Percentiles rank a stretch among this genome's conserved stretches.
Conservation (phyloP, 35 echinoderm and acorn worm species). For the Holothuria glaberrima region DNA sequence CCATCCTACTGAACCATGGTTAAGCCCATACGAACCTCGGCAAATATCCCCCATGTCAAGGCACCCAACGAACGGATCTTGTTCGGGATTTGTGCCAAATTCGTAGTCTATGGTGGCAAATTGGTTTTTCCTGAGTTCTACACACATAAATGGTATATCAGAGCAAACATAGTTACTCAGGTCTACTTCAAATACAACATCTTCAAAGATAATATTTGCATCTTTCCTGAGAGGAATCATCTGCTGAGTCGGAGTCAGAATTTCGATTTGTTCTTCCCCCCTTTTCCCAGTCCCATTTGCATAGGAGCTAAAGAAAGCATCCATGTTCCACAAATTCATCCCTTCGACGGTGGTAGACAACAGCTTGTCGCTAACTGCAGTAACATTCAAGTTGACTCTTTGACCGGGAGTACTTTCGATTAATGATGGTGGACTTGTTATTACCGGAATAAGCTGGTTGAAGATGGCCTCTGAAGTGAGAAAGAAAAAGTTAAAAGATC, state of each 20-base stretch:
- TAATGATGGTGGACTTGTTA: not conserved
- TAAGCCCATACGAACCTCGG: constrained; percentile 5
- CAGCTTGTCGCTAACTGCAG: not conserved
- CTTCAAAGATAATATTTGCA: not conserved
- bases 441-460: not conserved
- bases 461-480: constrained; percentile 19
- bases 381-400: constrained; percentile 26
- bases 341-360: constrained; percentile 4
- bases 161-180: not conserved
- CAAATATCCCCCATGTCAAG: constrained; percentile 17
- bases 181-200: constrained; percentile 44
- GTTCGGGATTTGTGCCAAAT: constrained; percentile 44
- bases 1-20: too few relatives aligned
- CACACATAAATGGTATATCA: constrained; percentile 50
- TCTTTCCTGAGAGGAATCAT: constrained; percentile 18
- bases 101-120: constrained; percentile 4
- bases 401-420: constrained; percentile 37
- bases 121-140: constrained; percentile 35
- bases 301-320: constrained; percentile 17
- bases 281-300: constrained; percentile 5
- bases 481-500: not conserved
- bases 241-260: not conserved
- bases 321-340: not conserved
- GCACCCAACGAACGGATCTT: constrained; percentile 43
- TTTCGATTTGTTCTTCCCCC: constrained; percentile 17